Evolutionary conservation across 2,888 invertebrate species (phyloP).

Genomic region (Euproctis similis): DNA sequence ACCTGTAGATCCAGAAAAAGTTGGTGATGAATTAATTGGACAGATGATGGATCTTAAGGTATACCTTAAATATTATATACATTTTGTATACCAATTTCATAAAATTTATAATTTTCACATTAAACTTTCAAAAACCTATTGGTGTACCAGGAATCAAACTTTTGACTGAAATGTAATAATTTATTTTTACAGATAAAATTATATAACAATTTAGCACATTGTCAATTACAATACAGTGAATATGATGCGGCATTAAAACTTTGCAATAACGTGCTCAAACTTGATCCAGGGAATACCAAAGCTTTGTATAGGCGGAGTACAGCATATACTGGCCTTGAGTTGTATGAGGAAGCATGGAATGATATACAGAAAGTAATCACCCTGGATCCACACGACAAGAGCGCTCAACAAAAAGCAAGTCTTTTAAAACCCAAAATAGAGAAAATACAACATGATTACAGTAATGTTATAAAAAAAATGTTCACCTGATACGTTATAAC

Average conservation of each 20-base stretch:
- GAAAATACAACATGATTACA: conserved; percentile 76
- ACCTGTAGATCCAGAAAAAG: conserved; percentile 75
- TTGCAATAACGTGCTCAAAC: conserved; percentile 84
- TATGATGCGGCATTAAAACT: conserved; percentile 80
- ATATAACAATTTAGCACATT: conserved; percentile 89
- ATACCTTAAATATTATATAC: no score
- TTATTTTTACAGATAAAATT: conserved; percentile 72
- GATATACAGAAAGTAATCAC: conserved; percentile 73
- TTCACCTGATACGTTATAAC: no score
- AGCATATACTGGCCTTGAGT: conserved; percentile 78
- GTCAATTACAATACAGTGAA: conserved; percentile 81
- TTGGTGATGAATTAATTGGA: conserved; percentile 62
- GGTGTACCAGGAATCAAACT: no score
- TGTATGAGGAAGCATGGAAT: conserved; percentile 79
- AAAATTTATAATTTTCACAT: no score
- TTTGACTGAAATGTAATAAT: no score
- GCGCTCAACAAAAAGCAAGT: conserved; percentile 75
- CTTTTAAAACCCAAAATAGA: conserved; percentile 74
- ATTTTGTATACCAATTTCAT: not conserved
- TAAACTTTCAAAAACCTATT: no score
- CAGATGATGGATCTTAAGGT: conserved; percentile 75
- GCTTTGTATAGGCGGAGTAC: conserved; percentile 90
- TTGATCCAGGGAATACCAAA: conserved; percentile 88
- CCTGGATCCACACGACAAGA: conserved; percentile 80
- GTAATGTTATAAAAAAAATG: conserved; percentile 75